Evolutionary conservation across 2,797 vertebrate genomes (phyloP), one percentile per base, ranked within the genome.

Genomic region (Scolopax bukidnonensis): DNA sequence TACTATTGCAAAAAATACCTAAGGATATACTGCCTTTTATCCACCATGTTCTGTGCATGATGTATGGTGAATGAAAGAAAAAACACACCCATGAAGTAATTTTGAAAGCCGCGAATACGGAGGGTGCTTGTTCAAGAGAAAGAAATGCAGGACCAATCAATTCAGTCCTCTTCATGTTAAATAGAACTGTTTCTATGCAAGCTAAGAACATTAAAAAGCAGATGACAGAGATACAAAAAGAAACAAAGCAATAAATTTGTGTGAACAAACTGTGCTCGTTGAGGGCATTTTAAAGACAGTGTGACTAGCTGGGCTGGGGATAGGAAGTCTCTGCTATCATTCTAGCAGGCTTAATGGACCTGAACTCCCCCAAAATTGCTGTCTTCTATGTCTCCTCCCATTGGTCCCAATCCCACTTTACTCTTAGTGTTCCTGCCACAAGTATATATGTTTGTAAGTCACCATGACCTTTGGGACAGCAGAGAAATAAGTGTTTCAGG

Each of bases 71-170:
- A 63, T 6, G 10, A 74, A 80, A 85, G 20, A n/a, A 94, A 76
- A 89, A 79, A 23, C 64, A 84, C 48, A 57, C 38, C 71, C 71
- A 80, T 60, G 12, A 51, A 4, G 14, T 65, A 65, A 32, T 77
- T 80, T 9, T 56, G 30, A 85, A 79, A 73, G 50, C 43, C 51
- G 16, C 51, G 28, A 76, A 47, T 87, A 51, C 64, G 24, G 20
- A 24, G 23, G 16, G 13, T 40, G 10, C 54, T 74, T 87, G 20
- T 36, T 32, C 19, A 78, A 50, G 24, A 84, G 25, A 68, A 71
- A 43, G 23, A 53, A 80, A 50, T 0, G 4, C 9, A 64, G 18
- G 33, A 75, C 13, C 1, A 2, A 57, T 60, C 33, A 1, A 0
- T 64, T 54, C 25, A 38, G 15, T 38, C 28, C 36, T 20, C 32